These are phyloP conservation scores for Aelia acuminata DNA, from an alignment of 2,888 invertebrate genomes.

Conservation along the genomic window DNA sequence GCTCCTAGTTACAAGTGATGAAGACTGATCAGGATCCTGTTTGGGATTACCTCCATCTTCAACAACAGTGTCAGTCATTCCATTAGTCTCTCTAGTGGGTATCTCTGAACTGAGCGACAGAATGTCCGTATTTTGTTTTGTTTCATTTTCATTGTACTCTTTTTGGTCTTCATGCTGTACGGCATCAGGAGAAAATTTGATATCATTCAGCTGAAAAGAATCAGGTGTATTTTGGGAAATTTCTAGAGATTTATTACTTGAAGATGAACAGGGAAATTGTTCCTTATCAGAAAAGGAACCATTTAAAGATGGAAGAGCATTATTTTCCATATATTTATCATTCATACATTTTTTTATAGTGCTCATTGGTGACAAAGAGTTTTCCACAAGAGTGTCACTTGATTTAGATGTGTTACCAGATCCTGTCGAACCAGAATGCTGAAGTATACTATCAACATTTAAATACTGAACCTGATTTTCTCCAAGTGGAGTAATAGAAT, in stretches of 20 bases:
- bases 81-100: background rate
- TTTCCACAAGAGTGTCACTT: constrained; percentile 1
- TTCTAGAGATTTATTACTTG: background rate
- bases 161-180: background rate
- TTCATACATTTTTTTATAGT: background rate
- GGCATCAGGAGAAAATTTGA: background rate
- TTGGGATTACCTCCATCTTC: background rate
- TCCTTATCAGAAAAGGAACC: background rate
- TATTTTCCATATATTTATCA: background rate
- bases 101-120: background rate
- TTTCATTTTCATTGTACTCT: background rate
- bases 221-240: background rate
- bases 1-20: constrained; percentile 41
- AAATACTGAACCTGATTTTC: background rate
- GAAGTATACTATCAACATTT: background rate
- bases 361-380: background rate
- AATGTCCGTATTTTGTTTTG: background rate
- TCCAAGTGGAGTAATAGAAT: constrained; percentile 7
- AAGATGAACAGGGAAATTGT: background rate
- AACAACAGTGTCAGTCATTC: background rate
- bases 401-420: constrained; percentile 6
- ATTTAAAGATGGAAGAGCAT: background rate
- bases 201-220: background rate
- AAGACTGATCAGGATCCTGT: background rate
- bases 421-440: background rate